Evolutionary conservation across 2,888 invertebrate genomes (phyloP), one percentile per base, ranked within the genome.

Genomic region (Caenorhabditis imperialis): DNA sequence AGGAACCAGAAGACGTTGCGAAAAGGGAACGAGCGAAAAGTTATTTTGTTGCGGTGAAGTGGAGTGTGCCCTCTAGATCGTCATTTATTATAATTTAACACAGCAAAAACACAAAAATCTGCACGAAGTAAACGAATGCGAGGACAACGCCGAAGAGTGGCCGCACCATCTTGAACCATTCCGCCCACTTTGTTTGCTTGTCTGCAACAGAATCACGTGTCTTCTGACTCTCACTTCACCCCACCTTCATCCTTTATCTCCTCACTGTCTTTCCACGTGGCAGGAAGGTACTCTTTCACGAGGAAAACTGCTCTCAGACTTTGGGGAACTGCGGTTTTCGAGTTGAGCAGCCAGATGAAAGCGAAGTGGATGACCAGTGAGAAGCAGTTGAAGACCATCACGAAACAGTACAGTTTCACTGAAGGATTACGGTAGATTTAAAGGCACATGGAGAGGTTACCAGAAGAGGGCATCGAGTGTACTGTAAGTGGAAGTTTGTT

Each of bases 401-500:
- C 18, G 18, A 62, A 38, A 4, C 47, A 20, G 45, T 50, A 62
- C 18, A 62, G 30, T 45, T n/a, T 42, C 23, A 74, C 57, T 51
- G 51, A 30, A 55, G 53, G 27, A 7, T n/a, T n/a, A n/a, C n/a
- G n/a, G n/a, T n/a, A n/a, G n/a, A n/a, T n/a, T n/a, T n/a, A 33
- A 37, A n/a, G 14, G n/a, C 16, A 22, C 7, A 55, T 14, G 44
- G 7, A 22, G 2, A 22, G 25, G 35, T 35, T 10, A 63, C 73
- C 35, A 3, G 48, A 51, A n/a, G 33, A 23, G 6, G 84, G 84
- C 0, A 63, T 47, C 4, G 47, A 23, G 18, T 62, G 67, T 8
- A 76, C 73, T 4, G 82, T 38, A 2, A 78, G 61, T 1, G 85
- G 84, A 8, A 84, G 35, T 33, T 70, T 77, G 6, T 50, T 61